Evolutionary conservation across 2,113 vertebrate genomes (phyloP).

Genomic region (Dicaeum eximium): DNA sequence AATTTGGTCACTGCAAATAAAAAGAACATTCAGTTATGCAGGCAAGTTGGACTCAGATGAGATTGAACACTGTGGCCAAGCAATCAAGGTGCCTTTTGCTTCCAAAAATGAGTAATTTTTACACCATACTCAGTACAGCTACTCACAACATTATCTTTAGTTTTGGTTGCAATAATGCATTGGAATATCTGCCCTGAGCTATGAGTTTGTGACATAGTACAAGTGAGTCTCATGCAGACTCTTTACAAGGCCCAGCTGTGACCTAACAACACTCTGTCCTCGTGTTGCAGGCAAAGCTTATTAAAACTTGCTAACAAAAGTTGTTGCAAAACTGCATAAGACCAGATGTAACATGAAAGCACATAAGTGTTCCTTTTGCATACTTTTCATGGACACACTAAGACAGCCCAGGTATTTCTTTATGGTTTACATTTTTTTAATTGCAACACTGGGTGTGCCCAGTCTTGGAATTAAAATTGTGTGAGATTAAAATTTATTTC

Average conservation of each 20-base stretch:
- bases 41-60: not conserved
- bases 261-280: not conserved
- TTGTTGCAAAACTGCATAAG: not conserved
- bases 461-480: not conserved
- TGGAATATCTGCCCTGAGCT: not conserved
- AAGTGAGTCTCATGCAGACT: not conserved
- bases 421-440: not conserved
- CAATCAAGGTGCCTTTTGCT: not conserved
- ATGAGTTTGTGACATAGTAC: not conserved
- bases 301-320: not conserved
- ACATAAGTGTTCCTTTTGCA: not conserved
- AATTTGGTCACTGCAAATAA: not conserved
- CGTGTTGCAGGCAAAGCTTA: not conserved
- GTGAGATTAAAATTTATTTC: not conserved
- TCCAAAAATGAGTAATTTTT: not conserved
- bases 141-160: not conserved
- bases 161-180: not conserved
- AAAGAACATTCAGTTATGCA: not conserved
- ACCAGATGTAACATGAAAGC: not conserved
- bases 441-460: not conserved
- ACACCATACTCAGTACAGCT: not conserved
- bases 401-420: not conserved
- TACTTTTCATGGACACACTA: not conserved
- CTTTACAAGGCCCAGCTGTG: not conserved
- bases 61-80: not conserved